Evolutionary conservation across 2,113 vertebrate species (phyloP).

Genomic region (Grammomys surdaster): DNA sequence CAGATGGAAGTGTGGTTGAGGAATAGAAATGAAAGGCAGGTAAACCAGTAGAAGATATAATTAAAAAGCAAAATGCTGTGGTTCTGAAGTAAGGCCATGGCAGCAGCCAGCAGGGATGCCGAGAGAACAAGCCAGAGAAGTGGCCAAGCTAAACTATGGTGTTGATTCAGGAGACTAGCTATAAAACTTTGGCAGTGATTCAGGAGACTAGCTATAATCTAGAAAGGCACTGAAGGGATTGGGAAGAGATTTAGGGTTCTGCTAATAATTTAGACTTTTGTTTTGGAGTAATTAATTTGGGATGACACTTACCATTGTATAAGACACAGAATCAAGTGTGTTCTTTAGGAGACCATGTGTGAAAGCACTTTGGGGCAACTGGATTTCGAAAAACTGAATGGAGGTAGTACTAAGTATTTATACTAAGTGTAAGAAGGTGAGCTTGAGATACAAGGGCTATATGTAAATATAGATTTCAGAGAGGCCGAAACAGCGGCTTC

Average conservation of each 20-base stretch:
- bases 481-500: not conserved
- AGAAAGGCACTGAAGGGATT: not conserved
- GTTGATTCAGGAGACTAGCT: not conserved
- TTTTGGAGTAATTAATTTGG: not conserved
- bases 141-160: not conserved
- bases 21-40: not conserved
- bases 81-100: not conserved
- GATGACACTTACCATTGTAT: not conserved
- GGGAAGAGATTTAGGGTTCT: not conserved
- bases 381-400: not conserved
- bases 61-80: not conserved
- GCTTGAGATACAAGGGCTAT: not conserved
- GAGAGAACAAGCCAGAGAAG: not conserved
- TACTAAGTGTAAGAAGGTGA: not conserved
- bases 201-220: not conserved
- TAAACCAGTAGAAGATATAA: not conserved
- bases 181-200: not conserved
- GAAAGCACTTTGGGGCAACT: not conserved
- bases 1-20: not conserved
- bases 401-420: not conserved
- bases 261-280: not conserved
- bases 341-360: not conserved
- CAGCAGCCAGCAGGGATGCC: not conserved
- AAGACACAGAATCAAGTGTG: not conserved
- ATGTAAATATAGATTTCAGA: not conserved